phyloP scores from a whole-genome alignment of 92 coral and sea anemone species.

The Bergia puertoricense region DNA sequence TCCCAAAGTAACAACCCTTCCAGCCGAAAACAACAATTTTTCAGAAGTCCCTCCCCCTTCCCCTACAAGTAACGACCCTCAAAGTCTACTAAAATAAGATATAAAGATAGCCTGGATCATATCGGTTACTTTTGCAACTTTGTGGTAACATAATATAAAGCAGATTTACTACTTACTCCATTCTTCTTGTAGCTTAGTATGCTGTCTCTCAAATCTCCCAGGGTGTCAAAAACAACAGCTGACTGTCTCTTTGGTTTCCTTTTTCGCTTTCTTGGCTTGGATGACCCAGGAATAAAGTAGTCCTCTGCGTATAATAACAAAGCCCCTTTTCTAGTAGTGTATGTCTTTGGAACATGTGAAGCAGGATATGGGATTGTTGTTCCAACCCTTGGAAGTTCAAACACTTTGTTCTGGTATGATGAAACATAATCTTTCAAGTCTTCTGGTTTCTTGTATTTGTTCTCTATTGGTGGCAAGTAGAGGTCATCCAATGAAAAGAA shows the following conservation, averaged over 20 bases:
- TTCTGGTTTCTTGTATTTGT: conserved; percentile 31
- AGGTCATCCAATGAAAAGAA: conserved; percentile 71
- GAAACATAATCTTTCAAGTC: conserved; percentile 41
- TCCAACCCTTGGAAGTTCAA: conserved; percentile 73
- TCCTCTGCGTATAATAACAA: conserved; percentile 89
- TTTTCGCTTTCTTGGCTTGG: conserved; percentile 78
- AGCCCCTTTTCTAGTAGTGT: conserved; percentile 91
- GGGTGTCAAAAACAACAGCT: conserved; percentile 68
- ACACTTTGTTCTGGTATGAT: conserved; percentile 61
- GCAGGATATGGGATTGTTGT: neutral
- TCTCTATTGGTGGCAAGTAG: conserved; percentile 69
- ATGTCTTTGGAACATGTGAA: conserved; percentile 77
- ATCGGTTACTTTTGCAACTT: neutral
- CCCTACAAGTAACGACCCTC: too few relatives aligned
- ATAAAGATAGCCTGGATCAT: too few relatives aligned
- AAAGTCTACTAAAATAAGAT: too few relatives aligned
- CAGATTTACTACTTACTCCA: conserved; percentile 67
- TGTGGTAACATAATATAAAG: neutral
- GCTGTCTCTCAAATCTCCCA: conserved; percentile 77
- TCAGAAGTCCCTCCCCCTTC: too few relatives aligned
- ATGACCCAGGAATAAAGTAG: conserved; percentile 87
- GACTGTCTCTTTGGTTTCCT: conserved; percentile 65
- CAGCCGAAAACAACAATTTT: too few relatives aligned
- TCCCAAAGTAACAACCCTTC: too few relatives aligned
- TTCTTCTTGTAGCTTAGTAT: conserved; percentile 88